Evolutionary conservation across 2,113 vertebrate species (phyloP), one percentile per base, ranked within the genome.

Genomic region (Mirounga angustirostris): DNA sequence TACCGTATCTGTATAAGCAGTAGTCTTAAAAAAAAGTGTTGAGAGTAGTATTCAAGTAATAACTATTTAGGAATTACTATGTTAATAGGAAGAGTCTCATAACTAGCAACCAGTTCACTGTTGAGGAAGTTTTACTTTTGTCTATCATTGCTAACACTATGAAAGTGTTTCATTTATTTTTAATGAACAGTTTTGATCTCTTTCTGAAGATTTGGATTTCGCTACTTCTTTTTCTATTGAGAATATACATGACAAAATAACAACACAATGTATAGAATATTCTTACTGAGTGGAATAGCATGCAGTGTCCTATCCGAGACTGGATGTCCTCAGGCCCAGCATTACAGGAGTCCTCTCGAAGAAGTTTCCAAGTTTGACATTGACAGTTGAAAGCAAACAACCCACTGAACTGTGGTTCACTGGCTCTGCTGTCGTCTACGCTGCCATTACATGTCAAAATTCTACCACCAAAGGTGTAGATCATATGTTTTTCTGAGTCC

Each of bases 401-500:
- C 2, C 99, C 99, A 63, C 99, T 99, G 98, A 99, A 99, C 98
- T 99, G 99, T 0, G 99, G 99, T 95, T 99, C 99, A 0, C 99
- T 99, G 69, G 99, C 99, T 97, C 99, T 99, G 90, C 99, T 99
- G 98, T 99, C 99, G 1, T 99, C 99, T 81, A 99, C 99, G 0
- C 99, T 99, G 97, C 99, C 99, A 3, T 99, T 99, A 92, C 99
- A 99, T 0, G 99, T 99, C 98, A 99, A 98, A 97, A 99, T 99
- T 46, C 99, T 99, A 4, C 99, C 99, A 1, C 99, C 99, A 13
- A 99, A 99, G 0, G 99, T 99, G 98, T 99, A 99, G 97, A 99
- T 99, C 99, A 99, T 99, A 98, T 99, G 99, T 97, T 99, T 99
- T 98, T 99, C 99, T 0, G 99, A 99, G 99, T 99, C 99, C 99